Base-by-base conservation (phyloP, 2,888 invertebrate species). In the Nemurella pictetii region DNA sequence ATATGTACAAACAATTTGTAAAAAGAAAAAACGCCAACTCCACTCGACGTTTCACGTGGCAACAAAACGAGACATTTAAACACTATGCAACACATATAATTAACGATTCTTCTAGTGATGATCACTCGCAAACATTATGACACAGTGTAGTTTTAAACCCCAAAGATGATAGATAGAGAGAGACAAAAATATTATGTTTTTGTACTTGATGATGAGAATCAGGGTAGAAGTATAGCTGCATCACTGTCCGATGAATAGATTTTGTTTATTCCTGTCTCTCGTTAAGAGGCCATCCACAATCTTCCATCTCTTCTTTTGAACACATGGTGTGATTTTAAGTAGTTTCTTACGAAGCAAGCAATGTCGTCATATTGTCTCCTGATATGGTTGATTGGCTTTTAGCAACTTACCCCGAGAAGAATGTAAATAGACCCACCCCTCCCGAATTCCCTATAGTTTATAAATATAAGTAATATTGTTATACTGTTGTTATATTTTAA, bases 381-480 rank as follows among this genome's bases (percentile, higher is more conserved):
- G 85, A 85, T 85, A 85, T 85, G 85, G 77, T 84, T 85, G 84
- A 85, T 80, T 86, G 83, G 83, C 83, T 36, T 83, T 35, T 27
- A 83, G 83, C 80, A 86, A 84, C 82, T 84, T 80, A 82, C 84
- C 85, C 80, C 78, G 82, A 80, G 83, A 83, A 83, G 85, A 84
- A 83, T n/a, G 35, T 81, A 84, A 80, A 81, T 35, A 83, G 55
- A 83, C 85, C 83, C 84, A 72, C 55, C 83, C 81, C 74, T 74
- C 83, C 84, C 78, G 82, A 78, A 85, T 82, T 74, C 85, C 86
- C 27, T 77, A 85, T 36, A 28, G 25, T 85, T 85, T 84, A 85
- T 85, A 85, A 85, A 84, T 84, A 85, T 82, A 82, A 82, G 29
- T 81, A 85, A 84, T 85, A 85, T 85, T 83, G 75, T 84, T 84